phyloP scores from a whole-genome alignment of 2,113 vertebrate genomes.

The Xiphophorus hellerii region DNA sequence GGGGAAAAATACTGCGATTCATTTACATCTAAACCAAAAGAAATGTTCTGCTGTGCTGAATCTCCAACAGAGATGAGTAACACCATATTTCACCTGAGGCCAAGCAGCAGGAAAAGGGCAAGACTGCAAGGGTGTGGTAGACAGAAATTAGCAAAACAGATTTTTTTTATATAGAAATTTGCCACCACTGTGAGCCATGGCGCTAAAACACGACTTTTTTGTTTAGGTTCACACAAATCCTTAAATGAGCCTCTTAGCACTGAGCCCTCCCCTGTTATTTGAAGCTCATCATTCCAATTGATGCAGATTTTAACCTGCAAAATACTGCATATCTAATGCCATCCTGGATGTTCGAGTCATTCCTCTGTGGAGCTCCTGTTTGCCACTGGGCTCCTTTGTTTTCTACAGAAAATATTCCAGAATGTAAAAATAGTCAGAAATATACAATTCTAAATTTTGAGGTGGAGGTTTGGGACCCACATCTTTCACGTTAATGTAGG shows the following conservation, averaged over 20 bases:
- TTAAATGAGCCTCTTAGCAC: not conserved
- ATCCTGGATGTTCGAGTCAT: not conserved
- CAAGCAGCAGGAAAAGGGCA: constrained; percentile 14
- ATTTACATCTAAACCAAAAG: constrained; percentile 36
- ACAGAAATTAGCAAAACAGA: constrained; percentile 18
- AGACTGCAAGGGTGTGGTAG: not conserved
- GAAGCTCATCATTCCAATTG: not conserved
- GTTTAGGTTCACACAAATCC: not conserved
- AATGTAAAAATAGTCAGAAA: not conserved
- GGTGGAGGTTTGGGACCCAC: not conserved
- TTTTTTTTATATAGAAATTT: constrained; percentile 14
- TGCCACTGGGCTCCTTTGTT: not conserved
- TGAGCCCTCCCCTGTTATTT: not conserved
- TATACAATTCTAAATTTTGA: not conserved
- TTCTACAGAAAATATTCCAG: not conserved
- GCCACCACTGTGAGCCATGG: not conserved
- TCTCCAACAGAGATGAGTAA: constrained; percentile 26
- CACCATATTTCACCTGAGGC: constrained; percentile 8
- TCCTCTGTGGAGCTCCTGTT: not conserved
- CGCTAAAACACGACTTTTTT: no score
- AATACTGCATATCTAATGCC: not conserved
- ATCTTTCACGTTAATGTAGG: not conserved
- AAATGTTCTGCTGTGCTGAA: constrained; percentile 15
- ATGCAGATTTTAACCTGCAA: not conserved
- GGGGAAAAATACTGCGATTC: constrained; percentile 15